These are phyloP conservation scores for Epinotia bilunana DNA, from an alignment of 2,888 invertebrate species.

Conservation along the genomic window DNA sequence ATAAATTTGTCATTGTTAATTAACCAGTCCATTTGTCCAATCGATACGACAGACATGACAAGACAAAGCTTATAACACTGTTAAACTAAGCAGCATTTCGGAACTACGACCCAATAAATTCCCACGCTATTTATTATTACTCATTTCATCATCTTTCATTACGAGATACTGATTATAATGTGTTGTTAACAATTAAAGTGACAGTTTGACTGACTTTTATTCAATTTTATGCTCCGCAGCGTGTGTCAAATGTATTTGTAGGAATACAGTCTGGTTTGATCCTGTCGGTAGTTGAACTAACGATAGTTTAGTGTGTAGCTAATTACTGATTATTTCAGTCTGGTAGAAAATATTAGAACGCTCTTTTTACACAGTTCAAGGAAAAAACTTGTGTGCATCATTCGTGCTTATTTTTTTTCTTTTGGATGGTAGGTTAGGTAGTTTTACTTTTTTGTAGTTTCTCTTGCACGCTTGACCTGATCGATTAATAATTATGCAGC, in stretches of 20 bases:
- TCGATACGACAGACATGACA: too few species aligned
- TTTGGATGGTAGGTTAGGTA: background rate
- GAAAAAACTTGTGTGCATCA: background rate
- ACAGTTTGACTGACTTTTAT: conserved; percentile 10
- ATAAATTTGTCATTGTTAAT: too few species aligned
- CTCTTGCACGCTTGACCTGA: background rate
- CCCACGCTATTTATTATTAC: background rate
- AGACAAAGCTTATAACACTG: too few species aligned
- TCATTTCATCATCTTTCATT: background rate
- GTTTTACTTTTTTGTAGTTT: background rate
- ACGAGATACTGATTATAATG: conserved; percentile 13
- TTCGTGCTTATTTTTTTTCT: conserved; percentile 4
- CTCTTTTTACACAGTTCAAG: conserved; percentile 6
- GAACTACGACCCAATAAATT: background rate
- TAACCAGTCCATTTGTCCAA: too few species aligned
- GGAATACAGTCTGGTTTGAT: conserved; percentile 46
- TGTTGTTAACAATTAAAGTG: conserved; percentile 4
- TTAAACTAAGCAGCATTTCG: too few species aligned
- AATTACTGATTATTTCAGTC: conserved; percentile 82
- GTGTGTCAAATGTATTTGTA: conserved; percentile 27
- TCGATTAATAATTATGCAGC: background rate
- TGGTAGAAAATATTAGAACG: conserved; percentile 19
- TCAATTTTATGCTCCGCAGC: conserved; percentile 2
- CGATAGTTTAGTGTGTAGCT: conserved; percentile 81
- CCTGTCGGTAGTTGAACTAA: conserved; percentile 69